phyloP scores from a whole-genome alignment of 1,140 invertebrate species.

The Radopholus similis region DNA sequence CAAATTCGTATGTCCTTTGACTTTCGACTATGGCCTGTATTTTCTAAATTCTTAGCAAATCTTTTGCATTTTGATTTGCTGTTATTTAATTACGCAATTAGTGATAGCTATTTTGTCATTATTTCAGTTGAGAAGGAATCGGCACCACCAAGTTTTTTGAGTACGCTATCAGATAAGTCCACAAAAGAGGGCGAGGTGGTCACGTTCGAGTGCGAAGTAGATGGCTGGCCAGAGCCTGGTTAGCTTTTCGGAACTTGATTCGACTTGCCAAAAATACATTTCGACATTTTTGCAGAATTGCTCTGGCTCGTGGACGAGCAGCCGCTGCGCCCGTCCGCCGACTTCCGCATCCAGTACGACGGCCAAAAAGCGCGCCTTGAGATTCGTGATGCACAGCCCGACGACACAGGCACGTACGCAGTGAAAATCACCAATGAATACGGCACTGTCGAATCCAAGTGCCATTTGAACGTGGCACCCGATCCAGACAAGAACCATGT shows the following conservation, averaged over 20 bases:
- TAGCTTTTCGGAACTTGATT: too few species aligned
- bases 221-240: slow-evolving; percentile 60
- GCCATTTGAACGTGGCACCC: slow-evolving; percentile 53
- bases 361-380: slow-evolving; percentile 56
- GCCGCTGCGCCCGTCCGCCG: slow-evolving; percentile 55
- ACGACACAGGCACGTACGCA: slow-evolving; percentile 55
- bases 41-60: too few species aligned
- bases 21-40: too few species aligned
- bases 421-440: slow-evolving; percentile 58
- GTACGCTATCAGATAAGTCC: slow-evolving; percentile 42
- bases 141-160: too few species aligned
- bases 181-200: slow-evolving; percentile 59
- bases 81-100: too few species aligned
- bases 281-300: too few species aligned
- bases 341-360: slow-evolving; percentile 57
- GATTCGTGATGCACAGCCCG: slow-evolving; percentile 58
- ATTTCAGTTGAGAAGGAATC: slow-evolving; percentile 57
- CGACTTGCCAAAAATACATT: not conserved
- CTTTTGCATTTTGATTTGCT: too few species aligned
- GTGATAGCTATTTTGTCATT: not conserved
- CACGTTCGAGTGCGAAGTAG: slow-evolving; percentile 57
- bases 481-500: slow-evolving; percentile 59
- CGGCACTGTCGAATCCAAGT: slow-evolving; percentile 43
- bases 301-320: slow-evolving; percentile 57
- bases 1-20: too few species aligned